phyloP scores from a whole-genome alignment of 2,888 invertebrate genomes.

The Volucella bombylans region DNA sequence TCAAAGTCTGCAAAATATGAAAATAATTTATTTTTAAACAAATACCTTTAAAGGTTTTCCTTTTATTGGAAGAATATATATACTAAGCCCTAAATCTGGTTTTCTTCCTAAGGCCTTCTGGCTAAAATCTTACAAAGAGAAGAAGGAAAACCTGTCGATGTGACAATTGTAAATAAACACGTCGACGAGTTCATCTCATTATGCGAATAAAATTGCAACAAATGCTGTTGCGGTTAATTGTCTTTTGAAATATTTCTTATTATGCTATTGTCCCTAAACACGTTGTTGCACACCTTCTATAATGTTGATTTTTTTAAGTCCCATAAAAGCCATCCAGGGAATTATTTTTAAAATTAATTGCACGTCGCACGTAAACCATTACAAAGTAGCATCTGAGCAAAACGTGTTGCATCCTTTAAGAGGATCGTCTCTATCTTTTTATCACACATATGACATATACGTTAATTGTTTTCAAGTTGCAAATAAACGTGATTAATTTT shows the following conservation, averaged over 20 bases:
- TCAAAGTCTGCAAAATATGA: too few species aligned
- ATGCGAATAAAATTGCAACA: conserved; percentile 56
- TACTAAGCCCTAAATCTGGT: conserved; percentile 67
- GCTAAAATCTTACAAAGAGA: conserved; percentile 42
- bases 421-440: conserved; percentile 58
- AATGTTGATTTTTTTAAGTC: conserved; percentile 21
- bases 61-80: conserved; percentile 35
- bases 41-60: neutral
- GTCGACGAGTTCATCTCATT: conserved; percentile 60
- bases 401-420: conserved; percentile 65
- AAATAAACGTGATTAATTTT: conserved; percentile 64
- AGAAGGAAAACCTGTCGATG: conserved; percentile 55
- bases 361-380: conserved; percentile 58
- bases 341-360: conserved; percentile 52
- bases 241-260: conserved; percentile 57
- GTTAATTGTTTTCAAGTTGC: conserved; percentile 34
- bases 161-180: conserved; percentile 64
- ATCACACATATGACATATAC: conserved; percentile 35
- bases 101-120: conserved; percentile 48
- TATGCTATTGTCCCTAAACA: conserved; percentile 63
- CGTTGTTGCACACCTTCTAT: conserved; percentile 60
- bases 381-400: conserved; percentile 62
- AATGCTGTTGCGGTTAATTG: conserved; percentile 54
- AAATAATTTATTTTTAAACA: neutral
- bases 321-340: neutral